Conservation (phyloP, 2,113 vertebrate genomes). For the Phrynosoma blainvillii region DNA sequence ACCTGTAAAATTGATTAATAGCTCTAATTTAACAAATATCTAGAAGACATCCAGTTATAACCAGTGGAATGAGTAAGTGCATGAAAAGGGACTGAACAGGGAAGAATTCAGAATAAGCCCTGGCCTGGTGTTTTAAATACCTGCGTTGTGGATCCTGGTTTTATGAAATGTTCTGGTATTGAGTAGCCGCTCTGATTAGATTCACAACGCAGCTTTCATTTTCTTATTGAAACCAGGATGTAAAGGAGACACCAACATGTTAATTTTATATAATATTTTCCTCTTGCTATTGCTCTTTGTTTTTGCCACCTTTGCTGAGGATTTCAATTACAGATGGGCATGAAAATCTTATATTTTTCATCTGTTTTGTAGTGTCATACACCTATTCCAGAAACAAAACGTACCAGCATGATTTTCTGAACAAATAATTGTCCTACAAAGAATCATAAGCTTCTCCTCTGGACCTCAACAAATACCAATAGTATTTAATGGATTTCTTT, state of each 20-base stretch:
- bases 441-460: constrained; percentile 68
- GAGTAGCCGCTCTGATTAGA: not conserved
- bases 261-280: not conserved
- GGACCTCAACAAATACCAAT: constrained; percentile 63
- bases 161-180: not conserved
- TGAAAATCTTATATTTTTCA: not conserved
- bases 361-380: constrained; percentile 28
- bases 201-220: not conserved
- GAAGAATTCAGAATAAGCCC: not conserved
- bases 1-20: not conserved
- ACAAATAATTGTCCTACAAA: constrained; percentile 60
- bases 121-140: not conserved
- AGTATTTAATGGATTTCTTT: constrained; percentile 60
- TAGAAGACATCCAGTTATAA: not conserved
- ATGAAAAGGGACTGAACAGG: not conserved
- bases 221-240: not conserved
- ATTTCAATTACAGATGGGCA: constrained; percentile 3
- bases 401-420: constrained; percentile 58
- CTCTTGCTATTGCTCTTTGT: not conserved
- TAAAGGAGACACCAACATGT: not conserved
- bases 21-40: not conserved
- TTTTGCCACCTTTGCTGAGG: not conserved
- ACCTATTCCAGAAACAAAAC: constrained; percentile 58
- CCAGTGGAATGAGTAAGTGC: not conserved
- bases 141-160: not conserved